These are phyloP conservation scores for Pherbina coryleti DNA, from an alignment of 2,888 invertebrate species.

Conservation along the genomic window DNA sequence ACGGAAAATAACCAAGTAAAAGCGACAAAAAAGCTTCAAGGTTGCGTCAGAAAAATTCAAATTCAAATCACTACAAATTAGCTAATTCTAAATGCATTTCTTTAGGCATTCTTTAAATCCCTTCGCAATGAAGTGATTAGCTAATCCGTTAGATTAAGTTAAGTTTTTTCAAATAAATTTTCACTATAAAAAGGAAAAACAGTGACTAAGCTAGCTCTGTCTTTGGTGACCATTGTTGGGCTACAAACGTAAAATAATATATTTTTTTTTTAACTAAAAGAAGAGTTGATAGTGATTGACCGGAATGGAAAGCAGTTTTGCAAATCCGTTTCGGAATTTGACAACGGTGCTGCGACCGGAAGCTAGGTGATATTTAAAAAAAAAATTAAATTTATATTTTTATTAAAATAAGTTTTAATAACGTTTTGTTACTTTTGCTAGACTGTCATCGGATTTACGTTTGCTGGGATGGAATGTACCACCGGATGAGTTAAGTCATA, in stretches of 20 bases:
- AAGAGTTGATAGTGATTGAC: constrained; percentile 19
- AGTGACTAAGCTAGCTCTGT: constrained; percentile 26
- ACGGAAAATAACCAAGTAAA: background rate
- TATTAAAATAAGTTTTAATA: no score
- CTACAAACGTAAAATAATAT: background rate
- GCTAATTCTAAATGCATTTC: background rate
- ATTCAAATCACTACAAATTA: constrained; percentile 18
- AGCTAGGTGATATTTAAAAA: constrained; percentile 50
- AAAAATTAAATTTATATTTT: no score
- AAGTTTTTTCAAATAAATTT: background rate
- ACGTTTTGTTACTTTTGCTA: constrained; percentile 18
- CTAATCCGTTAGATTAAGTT: constrained; percentile 18
- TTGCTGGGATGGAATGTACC: constrained; percentile 84
- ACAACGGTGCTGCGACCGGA: constrained; percentile 60
- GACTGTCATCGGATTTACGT: constrained; percentile 63
- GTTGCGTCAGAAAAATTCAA: background rate
- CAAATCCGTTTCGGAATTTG: constrained; percentile 53
- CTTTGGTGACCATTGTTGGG: constrained; percentile 30
- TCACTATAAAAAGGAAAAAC: constrained; percentile 24
- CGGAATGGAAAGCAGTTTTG: constrained; percentile 50
- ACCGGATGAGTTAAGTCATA: constrained; percentile 80
- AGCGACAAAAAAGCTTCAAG: background rate
- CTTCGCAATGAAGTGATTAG: constrained; percentile 18
- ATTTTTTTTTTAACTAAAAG: constrained; percentile 25
- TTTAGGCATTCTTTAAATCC: background rate